Evolutionary conservation across 2,797 vertebrate species (phyloP), one percentile per base, ranked within the genome.

Genomic region (Gymnocypris eckloni): DNA sequence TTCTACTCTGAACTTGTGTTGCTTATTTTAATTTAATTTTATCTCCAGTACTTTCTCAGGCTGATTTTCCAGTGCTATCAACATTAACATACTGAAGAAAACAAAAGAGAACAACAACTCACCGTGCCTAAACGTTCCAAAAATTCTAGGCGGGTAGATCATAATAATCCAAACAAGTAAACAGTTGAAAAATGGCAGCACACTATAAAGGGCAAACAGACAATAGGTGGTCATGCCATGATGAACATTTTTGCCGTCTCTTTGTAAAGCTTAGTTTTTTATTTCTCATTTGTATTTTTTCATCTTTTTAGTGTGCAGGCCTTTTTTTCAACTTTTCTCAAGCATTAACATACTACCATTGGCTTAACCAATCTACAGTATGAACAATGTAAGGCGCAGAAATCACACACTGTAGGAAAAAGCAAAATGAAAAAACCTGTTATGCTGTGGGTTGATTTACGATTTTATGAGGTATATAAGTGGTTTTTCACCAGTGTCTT

Each of bases 401-500:
- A 41, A n/a, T 56, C 52, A 4, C 28, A 56, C 50, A 56, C 2
- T 77, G 18, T 39, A 50, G 43, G 4, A 41, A 25, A 41, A 25
- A 33, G 16, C 5, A 20, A 18, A 76, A 54, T 11, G 15, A 16
- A 54, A 25, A 48, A 50, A 12, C 16, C 54, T 64, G 39, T 64
- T 87, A 84, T 66, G 2, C 76, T 79, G 56, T 79, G 39, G 87
- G 50, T 77, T 85, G 56, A 92, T 90, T 91, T 87, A 87, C 81
- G 59, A 88, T 89, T 89, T 89, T 84, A 48, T 39, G 66, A 85
- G 20, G 54, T 59, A 59, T 85, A 41, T 61, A 78, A 79, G 52
- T 89, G 72, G 82, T 87, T 92, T 90, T 90, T 92, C 77, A 84
- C 87, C 79, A 71, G 25, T 73, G 90, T 71, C 37, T 52, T 84